Evolutionary conservation across 2,888 invertebrate species (phyloP).

Genomic region (Acrocyrtus sp.): DNA sequence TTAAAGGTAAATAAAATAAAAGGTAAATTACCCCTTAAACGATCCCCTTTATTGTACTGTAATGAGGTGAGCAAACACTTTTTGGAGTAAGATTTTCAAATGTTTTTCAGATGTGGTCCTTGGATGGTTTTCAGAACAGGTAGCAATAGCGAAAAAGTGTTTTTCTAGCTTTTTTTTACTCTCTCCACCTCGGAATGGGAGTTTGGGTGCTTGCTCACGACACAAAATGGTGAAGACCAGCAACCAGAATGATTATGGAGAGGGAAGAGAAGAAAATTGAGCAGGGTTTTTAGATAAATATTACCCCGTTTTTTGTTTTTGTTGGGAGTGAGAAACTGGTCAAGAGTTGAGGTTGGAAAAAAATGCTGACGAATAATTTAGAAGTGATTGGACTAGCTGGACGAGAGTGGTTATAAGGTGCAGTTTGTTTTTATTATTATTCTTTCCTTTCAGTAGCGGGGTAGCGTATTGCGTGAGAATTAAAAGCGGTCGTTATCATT

Average conservation of each 20-base stretch:
- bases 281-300: no score
- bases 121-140: constrained; percentile 33
- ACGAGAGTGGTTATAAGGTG: neutral
- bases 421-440: constrained; percentile 8
- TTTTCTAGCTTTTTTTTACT: no score
- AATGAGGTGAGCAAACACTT: constrained; percentile 27
- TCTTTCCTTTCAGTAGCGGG: constrained; percentile 12
- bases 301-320: no score
- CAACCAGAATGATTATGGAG: no score
- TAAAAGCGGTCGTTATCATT: constrained; percentile 43
- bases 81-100: no score
- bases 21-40: constrained; percentile 46
- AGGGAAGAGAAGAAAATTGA: neutral
- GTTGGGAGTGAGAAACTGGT: neutral
- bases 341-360: neutral
- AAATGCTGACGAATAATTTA: neutral
- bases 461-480: constrained; percentile 50
- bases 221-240: no score
- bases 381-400: constrained; percentile 4
- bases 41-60: constrained; percentile 38
- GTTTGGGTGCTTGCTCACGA: constrained; percentile 1
- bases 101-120: neutral
- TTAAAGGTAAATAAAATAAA: constrained; percentile 36
- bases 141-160: no score
- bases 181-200: neutral